These are phyloP conservation scores for Verasper variegatus DNA, from an alignment of 2,113 vertebrate species.

Conservation along the genomic window DNA sequence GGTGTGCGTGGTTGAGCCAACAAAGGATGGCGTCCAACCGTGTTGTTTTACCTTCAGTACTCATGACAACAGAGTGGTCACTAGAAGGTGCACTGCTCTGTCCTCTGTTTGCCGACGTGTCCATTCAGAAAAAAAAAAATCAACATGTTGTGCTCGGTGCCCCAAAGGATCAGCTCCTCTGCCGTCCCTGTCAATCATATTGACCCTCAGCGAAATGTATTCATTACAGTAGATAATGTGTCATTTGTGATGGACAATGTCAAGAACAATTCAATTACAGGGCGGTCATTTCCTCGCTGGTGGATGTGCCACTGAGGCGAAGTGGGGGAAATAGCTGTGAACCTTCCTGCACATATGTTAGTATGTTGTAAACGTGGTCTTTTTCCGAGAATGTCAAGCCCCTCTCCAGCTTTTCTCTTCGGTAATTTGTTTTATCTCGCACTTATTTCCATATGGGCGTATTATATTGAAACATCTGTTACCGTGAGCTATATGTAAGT, in stretches of 20 bases:
- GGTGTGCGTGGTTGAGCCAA: constrained; percentile 17
- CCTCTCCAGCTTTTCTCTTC: not conserved
- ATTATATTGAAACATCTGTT: not conserved
- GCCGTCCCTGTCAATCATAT: constrained; percentile 46
- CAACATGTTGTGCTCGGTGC: constrained; percentile 41
- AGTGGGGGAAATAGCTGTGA: constrained; percentile 56
- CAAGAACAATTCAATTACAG: constrained; percentile 56
- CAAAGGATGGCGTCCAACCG: constrained; percentile 29
- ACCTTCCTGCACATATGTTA: constrained; percentile 35
- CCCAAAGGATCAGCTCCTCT: constrained; percentile 33
- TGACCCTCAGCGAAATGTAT: constrained; percentile 55
- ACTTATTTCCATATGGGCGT: not conserved
- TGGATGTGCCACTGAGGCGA: constrained; percentile 36
- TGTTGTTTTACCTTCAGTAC: constrained; percentile 20
- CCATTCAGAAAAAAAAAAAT: constrained; percentile 33
- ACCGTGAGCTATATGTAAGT: not conserved
- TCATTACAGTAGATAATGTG: constrained; percentile 62
- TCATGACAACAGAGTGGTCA: constrained; percentile 51
- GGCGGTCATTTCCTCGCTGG: constrained; percentile 51
- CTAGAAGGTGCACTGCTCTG: constrained; percentile 39
- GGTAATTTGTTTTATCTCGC: not conserved
- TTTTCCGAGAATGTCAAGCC: constrained; percentile 29
- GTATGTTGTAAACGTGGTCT: constrained; percentile 13
- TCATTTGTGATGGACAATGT: constrained; percentile 58
- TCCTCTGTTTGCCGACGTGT: constrained; percentile 31